phyloP scores from a whole-genome alignment of 2,113 vertebrate species.

The Hucho hucho region DNA sequence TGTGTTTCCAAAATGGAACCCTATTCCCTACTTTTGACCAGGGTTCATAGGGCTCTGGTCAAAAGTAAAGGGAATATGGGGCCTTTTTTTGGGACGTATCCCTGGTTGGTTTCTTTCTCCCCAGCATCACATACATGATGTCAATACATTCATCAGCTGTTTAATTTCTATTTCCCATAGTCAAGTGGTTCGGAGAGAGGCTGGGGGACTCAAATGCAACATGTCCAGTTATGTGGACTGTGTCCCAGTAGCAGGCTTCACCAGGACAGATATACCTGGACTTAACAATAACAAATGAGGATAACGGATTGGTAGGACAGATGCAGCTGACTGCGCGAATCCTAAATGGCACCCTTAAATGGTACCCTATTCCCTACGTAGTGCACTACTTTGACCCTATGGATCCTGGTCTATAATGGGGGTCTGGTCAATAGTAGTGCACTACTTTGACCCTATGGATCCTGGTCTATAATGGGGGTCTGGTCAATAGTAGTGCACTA shows the following conservation, averaged over 20 bases:
- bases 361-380: not conserved
- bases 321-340: slow-evolving; percentile 44
- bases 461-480: too few species aligned
- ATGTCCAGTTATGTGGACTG: slow-evolving; percentile 67
- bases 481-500: too few species aligned
- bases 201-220: slow-evolving; percentile 68
- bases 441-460: too few species aligned
- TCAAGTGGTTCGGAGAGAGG: slow-evolving; percentile 16
- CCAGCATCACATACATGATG: slow-evolving; percentile 47
- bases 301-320: slow-evolving; percentile 40
- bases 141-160: slow-evolving; percentile 70
- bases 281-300: slow-evolving; percentile 32
- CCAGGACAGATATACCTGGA: slow-evolving; percentile 49
- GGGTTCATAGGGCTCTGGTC: too few species aligned
- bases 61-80: too few species aligned
- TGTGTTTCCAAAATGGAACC: too few species aligned
- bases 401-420: too few species aligned
- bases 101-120: slow-evolving; percentile 36
- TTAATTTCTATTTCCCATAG: slow-evolving; percentile 67
- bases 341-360: too few species aligned
- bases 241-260: slow-evolving; percentile 19
- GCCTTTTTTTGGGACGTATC: not conserved
- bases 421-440: not conserved
- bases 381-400: not conserved
- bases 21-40: too few species aligned